Evolutionary conservation across 1,140 invertebrate genomes (phyloP).

Genomic region (Leptinotarsa undecemlineata): DNA sequence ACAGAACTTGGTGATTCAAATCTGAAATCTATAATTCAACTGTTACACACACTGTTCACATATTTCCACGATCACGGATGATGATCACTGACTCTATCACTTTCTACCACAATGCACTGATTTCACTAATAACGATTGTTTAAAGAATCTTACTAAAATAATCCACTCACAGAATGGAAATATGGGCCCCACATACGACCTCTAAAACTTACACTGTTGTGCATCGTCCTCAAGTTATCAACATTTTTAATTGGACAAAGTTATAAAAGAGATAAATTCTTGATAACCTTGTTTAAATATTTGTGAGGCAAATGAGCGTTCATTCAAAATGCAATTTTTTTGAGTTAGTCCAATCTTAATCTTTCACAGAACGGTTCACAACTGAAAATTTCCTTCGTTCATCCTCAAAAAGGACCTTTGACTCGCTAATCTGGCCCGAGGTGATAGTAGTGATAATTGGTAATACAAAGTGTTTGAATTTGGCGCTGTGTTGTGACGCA

Average conservation of each 20-base stretch:
- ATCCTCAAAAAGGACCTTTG: conserved; percentile 9
- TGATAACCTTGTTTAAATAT: conserved; percentile 32
- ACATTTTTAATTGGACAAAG: conserved; percentile 18
- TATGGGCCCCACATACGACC: not conserved
- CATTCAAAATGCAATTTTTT: conserved; percentile 27
- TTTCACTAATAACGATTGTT: not conserved
- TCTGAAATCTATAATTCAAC: no score
- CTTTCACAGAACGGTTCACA: not conserved
- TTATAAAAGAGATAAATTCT: conserved; percentile 24
- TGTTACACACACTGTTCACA: no score
- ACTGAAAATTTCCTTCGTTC: not conserved
- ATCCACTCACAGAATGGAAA: not conserved
- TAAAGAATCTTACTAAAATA: not conserved
- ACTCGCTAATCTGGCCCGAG: not conserved
- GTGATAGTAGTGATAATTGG: not conserved
- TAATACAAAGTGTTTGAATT: conserved; percentile 33
- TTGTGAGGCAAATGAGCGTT: conserved; percentile 14
- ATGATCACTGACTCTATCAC: not conserved
- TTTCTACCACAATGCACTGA: not conserved
- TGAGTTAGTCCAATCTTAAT: conserved; percentile 4
- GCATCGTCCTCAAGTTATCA: conserved; percentile 22
- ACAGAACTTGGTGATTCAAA: no score
- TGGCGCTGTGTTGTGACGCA: conserved; percentile 39
- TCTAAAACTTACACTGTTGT: conserved; percentile 14
- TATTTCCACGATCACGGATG: no score